Evolutionary conservation across 1,140 invertebrate species (phyloP), one percentile per base, ranked within the genome.

Genomic region (Ostrea denselamellosa): DNA sequence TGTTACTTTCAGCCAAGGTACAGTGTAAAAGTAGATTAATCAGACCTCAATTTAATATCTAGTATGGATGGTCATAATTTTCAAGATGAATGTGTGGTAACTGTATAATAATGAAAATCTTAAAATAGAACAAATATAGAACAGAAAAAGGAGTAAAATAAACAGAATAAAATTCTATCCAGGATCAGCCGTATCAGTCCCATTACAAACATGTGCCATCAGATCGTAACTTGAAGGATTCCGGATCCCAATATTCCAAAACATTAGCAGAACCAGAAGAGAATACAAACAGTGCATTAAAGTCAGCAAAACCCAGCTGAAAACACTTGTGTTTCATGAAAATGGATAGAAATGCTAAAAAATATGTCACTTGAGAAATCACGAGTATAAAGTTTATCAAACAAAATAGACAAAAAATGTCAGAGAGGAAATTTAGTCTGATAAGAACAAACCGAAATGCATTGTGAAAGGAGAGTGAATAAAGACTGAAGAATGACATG

Each of bases 231-330:
- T 34, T 28, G 14, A 34, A 25, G 25, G 28, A 77, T 77, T 77
- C 25, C 14, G 68, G 68, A 77, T 77, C 68, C 68, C 68, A 17
- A 2, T 77, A 28, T 28, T 25, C 68, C 28, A 77, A 77, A 77
- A 77, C 68, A 77, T 77, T 12, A 77, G 22, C 8, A 34, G 68
- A 77, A 77, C 68, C 9, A 17, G 28, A 5, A 34, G 25, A 34
- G 68, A 77, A 77, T 77, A 77, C 68, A 77, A 77, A 77, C 28
- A 28, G 68, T 77, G 68, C 68, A 62, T 77, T 77, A 77, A 77
- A 77, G 68, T 77, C 68, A 34, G 28, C 22, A 77, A 77, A 71
- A 25, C 22, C 25, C 68, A 77, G 68, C 68, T 77, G 68, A 77
- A 77, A 77, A 34, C 68, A 77, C 68, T 77, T 77, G 68, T 77